Percentiles rank a stretch among this genome's conserved stretches.
Conservation (phyloP, 2,888 invertebrate genomes). For the Drosophila paramelanica region DNA sequence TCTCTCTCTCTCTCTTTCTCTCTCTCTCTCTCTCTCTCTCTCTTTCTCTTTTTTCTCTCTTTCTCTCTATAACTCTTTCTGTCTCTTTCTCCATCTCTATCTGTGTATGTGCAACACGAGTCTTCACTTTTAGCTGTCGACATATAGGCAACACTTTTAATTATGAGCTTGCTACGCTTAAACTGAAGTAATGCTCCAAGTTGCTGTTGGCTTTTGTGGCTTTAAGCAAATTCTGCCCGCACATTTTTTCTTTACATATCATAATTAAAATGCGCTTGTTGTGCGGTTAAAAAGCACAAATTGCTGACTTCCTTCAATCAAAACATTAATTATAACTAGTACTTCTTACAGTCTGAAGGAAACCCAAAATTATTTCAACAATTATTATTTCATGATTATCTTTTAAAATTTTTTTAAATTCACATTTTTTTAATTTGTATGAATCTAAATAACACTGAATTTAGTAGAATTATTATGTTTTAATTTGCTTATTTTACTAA, state of each 20-base stretch:
- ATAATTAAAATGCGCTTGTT: conserved; percentile 5
- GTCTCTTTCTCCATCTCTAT: not conserved
- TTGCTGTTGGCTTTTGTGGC: not conserved
- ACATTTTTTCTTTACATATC: conserved; percentile 18
- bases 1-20: not conserved
- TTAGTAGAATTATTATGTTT: no score
- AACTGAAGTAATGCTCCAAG: conserved; percentile 14
- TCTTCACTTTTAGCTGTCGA: conserved; percentile 17
- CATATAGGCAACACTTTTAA: conserved; percentile 54
- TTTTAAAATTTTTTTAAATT: no score
- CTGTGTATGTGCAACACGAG: conserved; percentile 15
- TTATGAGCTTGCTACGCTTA: conserved; percentile 50
- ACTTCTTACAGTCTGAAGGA: not conserved
- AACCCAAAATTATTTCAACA: not conserved
- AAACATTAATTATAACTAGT: not conserved
- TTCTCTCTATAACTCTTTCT: not conserved
- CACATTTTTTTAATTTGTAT: no score
- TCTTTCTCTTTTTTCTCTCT: no score
- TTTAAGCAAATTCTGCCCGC: not conserved
- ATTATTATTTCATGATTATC: no score
- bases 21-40: not conserved
- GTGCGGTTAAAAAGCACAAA: no score
- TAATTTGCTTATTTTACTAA: no score
- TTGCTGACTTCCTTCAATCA: no score
- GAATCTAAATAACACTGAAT: no score